These are phyloP conservation scores for Tyrannus savana DNA, from an alignment of 2,113 vertebrate genomes.

Conservation along the genomic window DNA sequence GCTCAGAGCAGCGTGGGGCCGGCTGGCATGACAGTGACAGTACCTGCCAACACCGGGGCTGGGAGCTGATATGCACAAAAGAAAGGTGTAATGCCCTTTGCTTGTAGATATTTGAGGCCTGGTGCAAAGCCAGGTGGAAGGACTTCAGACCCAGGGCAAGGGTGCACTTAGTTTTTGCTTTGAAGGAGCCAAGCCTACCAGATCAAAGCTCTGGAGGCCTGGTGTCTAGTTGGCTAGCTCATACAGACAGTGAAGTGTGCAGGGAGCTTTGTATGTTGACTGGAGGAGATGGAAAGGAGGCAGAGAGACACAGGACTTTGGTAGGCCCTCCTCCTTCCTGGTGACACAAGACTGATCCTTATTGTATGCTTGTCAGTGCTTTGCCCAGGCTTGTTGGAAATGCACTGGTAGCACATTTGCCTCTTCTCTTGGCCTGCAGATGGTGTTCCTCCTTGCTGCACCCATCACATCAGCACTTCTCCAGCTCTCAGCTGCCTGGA, in stretches of 20 bases:
- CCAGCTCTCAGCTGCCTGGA: background rate
- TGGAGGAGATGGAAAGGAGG: background rate
- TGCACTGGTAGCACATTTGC: background rate
- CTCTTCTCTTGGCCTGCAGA: background rate
- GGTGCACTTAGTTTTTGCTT: background rate
- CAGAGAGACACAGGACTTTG: background rate
- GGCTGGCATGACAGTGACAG: background rate
- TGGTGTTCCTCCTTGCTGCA: background rate
- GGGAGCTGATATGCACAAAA: background rate
- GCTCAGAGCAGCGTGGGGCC: rapidly evolving
- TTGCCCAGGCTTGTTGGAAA: background rate
- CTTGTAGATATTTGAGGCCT: background rate
- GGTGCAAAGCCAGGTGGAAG: background rate
- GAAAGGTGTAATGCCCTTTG: background rate
- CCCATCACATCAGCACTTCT: background rate
- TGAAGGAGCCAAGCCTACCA: background rate
- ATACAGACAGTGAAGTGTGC: background rate
- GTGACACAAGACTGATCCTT: background rate
- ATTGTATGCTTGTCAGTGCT: background rate
- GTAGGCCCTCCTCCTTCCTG: background rate
- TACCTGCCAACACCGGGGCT: background rate
- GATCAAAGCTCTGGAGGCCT: background rate
- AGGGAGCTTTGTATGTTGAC: background rate
- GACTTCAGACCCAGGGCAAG: background rate
- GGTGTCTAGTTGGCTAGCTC: background rate